A percentile compares a stretch with the other conserved stretches of the same genome.
These are phyloP conservation scores for Gastracanthus pulcherrimus DNA, from an alignment of 2,888 invertebrate species.

Conservation along the genomic window DNA sequence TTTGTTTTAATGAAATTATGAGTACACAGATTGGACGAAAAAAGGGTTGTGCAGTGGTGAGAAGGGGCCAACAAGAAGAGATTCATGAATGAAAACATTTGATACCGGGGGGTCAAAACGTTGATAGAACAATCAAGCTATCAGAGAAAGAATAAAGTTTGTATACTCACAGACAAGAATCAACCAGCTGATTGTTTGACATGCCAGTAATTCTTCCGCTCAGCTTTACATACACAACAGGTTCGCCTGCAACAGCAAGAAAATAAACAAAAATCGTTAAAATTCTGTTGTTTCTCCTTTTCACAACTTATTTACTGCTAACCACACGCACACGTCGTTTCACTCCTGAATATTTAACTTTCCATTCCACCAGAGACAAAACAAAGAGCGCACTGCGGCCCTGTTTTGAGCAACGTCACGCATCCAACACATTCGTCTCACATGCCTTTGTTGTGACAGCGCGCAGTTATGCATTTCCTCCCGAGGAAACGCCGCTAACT, in stretches of 20 bases:
- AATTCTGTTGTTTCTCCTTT: not conserved
- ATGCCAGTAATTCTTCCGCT: constrained; percentile 76
- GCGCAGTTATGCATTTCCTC: not conserved
- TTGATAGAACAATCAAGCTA: not conserved
- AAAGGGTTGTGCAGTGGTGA: not conserved
- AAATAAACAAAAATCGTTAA: not conserved
- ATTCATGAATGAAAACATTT: not conserved
- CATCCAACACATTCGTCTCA: no score
- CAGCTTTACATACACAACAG: constrained; percentile 64
- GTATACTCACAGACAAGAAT: constrained; percentile 83
- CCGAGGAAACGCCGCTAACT: not conserved
- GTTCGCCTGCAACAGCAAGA: constrained; percentile 66
- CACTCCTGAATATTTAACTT: no score
- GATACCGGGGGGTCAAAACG: not conserved
- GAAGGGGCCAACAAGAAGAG: not conserved
- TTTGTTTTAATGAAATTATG: not conserved
- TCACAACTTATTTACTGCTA: no score
- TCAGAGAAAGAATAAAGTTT: not conserved
- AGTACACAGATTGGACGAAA: not conserved
- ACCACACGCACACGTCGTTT: no score
- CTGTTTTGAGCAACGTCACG: no score
- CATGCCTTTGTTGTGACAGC: no score
- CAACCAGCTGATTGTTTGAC: constrained; percentile 83
- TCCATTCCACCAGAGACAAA: no score
- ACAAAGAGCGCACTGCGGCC: no score